Percentiles rank a stretch among this genome's conserved stretches.
Evolutionary conservation across 1,140 invertebrate genomes (phyloP).

Genomic region (Dermatophagoides farinae): DNA sequence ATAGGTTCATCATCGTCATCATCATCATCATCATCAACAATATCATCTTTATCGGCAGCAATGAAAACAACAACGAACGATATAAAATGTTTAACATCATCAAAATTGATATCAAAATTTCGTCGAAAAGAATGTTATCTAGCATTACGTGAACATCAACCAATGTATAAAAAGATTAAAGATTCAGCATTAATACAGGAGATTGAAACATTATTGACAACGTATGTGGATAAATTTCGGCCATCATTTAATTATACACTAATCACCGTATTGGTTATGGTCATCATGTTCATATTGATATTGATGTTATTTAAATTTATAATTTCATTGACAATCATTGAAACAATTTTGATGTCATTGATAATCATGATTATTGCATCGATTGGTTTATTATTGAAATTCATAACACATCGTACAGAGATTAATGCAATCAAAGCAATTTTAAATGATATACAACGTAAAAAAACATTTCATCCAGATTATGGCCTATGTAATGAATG

Average conservation of each 20-base stretch:
- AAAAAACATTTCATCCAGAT: neutral
- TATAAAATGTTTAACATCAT: too few relatives aligned
- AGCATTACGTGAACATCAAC: too few relatives aligned
- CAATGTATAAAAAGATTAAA: too few relatives aligned
- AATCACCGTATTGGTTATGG: constrained; percentile 36
- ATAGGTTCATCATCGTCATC: too few relatives aligned
- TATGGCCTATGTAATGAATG: neutral
- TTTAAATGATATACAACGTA: neutral
- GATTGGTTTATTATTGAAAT: constrained; percentile 41
- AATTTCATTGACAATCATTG: neutral
- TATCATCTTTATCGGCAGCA: too few relatives aligned
- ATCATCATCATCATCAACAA: too few relatives aligned
- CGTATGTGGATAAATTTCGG: too few relatives aligned
- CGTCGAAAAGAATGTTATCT: too few relatives aligned
- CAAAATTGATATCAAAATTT: too few relatives aligned
- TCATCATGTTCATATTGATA: constrained; percentile 89
- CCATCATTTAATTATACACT: neutral
- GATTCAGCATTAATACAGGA: too few relatives aligned
- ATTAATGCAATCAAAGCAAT: constrained; percentile 9
- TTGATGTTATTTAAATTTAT: constrained; percentile 40
- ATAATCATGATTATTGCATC: constrained; percentile 91
- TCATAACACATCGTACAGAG: constrained; percentile 2
- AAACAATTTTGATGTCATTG: constrained; percentile 32
- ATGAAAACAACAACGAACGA: too few relatives aligned
- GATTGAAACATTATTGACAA: too few relatives aligned